Base-by-base conservation (phyloP, 1,140 invertebrate genomes). In the Frieseomelitta varia region DNA sequence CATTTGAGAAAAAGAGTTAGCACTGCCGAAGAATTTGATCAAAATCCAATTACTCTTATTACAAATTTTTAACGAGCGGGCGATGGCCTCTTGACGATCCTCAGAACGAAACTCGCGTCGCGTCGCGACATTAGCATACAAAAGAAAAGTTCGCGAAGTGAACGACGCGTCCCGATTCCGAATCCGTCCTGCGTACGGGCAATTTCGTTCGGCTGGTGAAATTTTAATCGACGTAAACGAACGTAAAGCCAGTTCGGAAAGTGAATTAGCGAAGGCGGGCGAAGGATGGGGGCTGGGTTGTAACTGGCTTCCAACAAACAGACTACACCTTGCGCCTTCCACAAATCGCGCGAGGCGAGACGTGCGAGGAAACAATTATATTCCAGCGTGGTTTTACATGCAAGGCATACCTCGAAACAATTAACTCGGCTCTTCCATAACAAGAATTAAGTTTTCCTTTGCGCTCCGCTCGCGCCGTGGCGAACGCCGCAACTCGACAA, bases 351-450 rank as follows among this genome's bases (percentile, higher is more conserved):
- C 39, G 39, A 47, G 39, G 39, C 77, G 81, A 87, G 65, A 87
- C 81, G 53, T 56, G 77, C 76, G 58, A 67, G 68, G 74, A 87
- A 87, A 88, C 76, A 74, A 87, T 88, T 85, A 87, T 63, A 56
- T 81, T 69, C 67, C n/a, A 63, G 68, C 69, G 61, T 53, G 56
- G 58, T 85, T 88, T 71, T 88, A 47, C 86, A 53, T 72, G 63
- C 47, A 17, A 63, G 65, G 34, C 56, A 74, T 81, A 87, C 86
- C 68, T 71, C 19, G 73, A 87, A 88, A 88, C 81, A 87, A 88
- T 87, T 87, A 87, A 80, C 77, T 68, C 39, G 39, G 61, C 58
- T 30, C 17, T 68, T 79, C 55, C 71, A 61, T n/a, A 51, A 58
- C 76, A 51, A 79, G 30, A 69, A 85, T 86, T 71, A 85, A 80